Evolutionary conservation across 1,140 invertebrate species (phyloP), one percentile per base, ranked within the genome.

Genomic region (Meloidogyne hapla): DNA sequence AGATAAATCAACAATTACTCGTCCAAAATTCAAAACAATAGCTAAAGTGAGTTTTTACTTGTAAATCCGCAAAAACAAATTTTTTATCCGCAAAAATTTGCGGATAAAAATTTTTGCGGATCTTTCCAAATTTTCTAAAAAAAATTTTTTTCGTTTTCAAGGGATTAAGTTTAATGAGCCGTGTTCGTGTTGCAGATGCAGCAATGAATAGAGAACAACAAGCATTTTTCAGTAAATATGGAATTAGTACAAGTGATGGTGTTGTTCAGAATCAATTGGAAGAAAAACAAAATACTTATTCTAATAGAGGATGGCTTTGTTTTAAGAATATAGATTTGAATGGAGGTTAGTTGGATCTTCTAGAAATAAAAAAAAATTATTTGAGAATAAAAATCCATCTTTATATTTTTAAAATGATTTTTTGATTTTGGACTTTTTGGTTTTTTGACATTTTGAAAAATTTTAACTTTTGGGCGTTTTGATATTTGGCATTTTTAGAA

Each of bases 151-250:
- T 67, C 23, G 9, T 68, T 23, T 33, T 4, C 2, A 21, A 77
- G 76, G 75, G 76, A 2, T n/a, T 77, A 26, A 77, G 45, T 48
- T 21, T 77, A 45, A 73, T 76, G 74, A 76, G 63, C 21, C 40
- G 61, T 21, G 63, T 67, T 9, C 72, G 72, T 23, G 72, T 45
- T 25, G 70, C 75, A 8, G 77, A 79, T 23, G 21, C 65, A 1
- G 78, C 64, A 42, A 38, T 82, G 15, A 82, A 66, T 68, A 75
- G 81, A 42, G 79, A 80, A 40, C 79, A 80, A 56, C 38, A 42
- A 12, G 79, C 81, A 18, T 80, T 80, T 40, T 75, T 80, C 23
- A 79, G 42, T 64, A 80, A 80, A 48, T 80, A 74, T 56, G 81
- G 79, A 0, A 80, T 80, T 65, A 72, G 56, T 1, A 80, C 80